phyloP scores from a whole-genome alignment of 2,888 invertebrate species.

The Synergus itoensis region DNA sequence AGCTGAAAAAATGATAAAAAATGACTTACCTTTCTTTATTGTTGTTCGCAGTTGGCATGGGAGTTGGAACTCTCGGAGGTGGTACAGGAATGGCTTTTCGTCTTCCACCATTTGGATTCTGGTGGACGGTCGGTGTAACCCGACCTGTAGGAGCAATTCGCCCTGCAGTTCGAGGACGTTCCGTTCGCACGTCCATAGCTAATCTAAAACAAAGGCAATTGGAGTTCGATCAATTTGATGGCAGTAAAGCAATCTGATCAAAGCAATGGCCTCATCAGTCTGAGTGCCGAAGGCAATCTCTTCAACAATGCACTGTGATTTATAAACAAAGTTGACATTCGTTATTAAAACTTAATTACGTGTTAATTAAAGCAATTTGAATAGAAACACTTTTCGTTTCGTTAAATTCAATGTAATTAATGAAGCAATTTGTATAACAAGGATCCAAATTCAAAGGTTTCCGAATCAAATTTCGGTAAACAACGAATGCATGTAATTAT shows the following conservation, averaged over 20 bases:
- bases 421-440: no score
- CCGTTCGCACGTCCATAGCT: constrained; percentile 72
- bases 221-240: constrained; percentile 8
- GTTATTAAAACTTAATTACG: no score
- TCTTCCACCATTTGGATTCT: constrained; percentile 68
- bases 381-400: no score
- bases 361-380: no score
- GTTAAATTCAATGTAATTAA: no score
- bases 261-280: background rate
- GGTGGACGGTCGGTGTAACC: constrained; percentile 72
- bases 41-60: constrained; percentile 79
- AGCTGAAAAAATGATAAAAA: constrained; percentile 40
- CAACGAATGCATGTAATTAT: no score
- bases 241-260: background rate
- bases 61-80: constrained; percentile 81
- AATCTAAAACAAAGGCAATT: constrained; percentile 57
- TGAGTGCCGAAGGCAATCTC: background rate
- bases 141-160: constrained; percentile 74
- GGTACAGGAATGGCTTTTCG: constrained; percentile 79
- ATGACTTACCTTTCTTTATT: constrained; percentile 78
- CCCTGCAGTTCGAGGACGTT: constrained; percentile 73
- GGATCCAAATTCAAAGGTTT: no score
- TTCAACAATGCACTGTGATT: background rate
- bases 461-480: no score
- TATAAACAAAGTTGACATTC: background rate